These are phyloP conservation scores for Papilio glaucus DNA, from an alignment of 1,140 invertebrate species.

Conservation along the genomic window DNA sequence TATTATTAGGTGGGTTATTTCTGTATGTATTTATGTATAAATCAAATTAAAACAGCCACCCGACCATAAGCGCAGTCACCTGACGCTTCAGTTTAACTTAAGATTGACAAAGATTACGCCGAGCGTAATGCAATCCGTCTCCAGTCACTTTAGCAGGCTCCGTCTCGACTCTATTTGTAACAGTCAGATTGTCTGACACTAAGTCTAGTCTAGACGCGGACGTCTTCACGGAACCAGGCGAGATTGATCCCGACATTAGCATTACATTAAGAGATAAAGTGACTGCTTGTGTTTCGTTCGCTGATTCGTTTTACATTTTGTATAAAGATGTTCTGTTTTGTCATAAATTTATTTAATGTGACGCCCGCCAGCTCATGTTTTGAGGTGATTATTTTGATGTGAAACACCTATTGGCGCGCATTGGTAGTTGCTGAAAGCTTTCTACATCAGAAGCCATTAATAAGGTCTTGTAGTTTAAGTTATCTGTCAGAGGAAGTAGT, in stretches of 20 bases:
- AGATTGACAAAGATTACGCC: constrained; percentile 46
- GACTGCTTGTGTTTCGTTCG: not conserved
- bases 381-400: no score
- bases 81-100: constrained; percentile 19
- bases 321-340: not conserved
- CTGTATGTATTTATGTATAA: no score
- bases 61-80: constrained; percentile 13
- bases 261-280: constrained; percentile 46
- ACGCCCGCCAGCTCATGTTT: no score
- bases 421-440: no score
- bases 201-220: constrained; percentile 52
- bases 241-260: constrained; percentile 68
- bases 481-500: no score
- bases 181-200: constrained; percentile 54
- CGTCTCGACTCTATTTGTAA: constrained; percentile 58
- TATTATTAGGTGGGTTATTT: no score
- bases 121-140: constrained; percentile 48
- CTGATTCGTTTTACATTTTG: constrained; percentile 9
- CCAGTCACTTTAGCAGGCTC: constrained; percentile 49
- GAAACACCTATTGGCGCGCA: no score
- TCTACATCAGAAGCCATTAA: no score
- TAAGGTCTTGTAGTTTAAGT: no score
- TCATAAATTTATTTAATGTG: no score
- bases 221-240: constrained; percentile 46
- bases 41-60: constrained; percentile 1